A percentile compares a stretch with the other conserved stretches of the same genome.
Evolutionary conservation across 2,113 vertebrate genomes (phyloP).

Genomic region (Cyprinodon tularosa): DNA sequence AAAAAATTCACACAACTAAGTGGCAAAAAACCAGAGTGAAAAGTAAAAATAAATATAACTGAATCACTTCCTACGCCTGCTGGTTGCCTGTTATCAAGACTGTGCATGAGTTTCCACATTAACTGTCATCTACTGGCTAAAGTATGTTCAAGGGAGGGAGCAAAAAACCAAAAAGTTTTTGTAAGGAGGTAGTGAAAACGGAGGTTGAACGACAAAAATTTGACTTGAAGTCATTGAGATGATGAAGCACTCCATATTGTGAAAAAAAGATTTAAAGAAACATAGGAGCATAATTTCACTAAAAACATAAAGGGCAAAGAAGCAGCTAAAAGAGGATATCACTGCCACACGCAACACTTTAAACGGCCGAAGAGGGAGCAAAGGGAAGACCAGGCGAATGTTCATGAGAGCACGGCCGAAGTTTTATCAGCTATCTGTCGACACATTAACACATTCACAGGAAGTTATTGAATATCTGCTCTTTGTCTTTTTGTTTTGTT

Average conservation of each 20-base stretch:
- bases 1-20: constrained; percentile 21
- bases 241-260: constrained; percentile 9
- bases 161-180: constrained; percentile 15
- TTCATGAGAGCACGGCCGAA: constrained; percentile 14
- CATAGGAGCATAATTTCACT: constrained; percentile 29
- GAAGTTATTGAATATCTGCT: constrained; percentile 10
- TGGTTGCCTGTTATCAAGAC: constrained; percentile 67
- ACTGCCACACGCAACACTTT: constrained; percentile 47
- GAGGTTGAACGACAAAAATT: constrained; percentile 30
- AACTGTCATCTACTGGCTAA: constrained; percentile 61
- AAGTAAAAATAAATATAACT: constrained; percentile 68
- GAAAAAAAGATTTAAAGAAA: constrained; percentile 17
- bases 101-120: constrained; percentile 58
- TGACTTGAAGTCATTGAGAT: background rate
- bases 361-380: constrained; percentile 38
- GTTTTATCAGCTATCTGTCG: constrained; percentile 12
- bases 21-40: constrained; percentile 31
- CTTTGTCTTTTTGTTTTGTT: background rate
- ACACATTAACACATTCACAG: constrained; percentile 25
- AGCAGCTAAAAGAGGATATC: constrained; percentile 39
- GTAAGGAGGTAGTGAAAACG: constrained; percentile 37
- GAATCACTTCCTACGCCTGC: constrained; percentile 71
- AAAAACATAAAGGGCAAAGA: constrained; percentile 41
- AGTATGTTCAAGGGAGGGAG: constrained; percentile 46
- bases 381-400: constrained; percentile 26